Base-by-base conservation (phyloP, 2,113 vertebrate genomes). In the Gymnogyps californianus region DNA sequence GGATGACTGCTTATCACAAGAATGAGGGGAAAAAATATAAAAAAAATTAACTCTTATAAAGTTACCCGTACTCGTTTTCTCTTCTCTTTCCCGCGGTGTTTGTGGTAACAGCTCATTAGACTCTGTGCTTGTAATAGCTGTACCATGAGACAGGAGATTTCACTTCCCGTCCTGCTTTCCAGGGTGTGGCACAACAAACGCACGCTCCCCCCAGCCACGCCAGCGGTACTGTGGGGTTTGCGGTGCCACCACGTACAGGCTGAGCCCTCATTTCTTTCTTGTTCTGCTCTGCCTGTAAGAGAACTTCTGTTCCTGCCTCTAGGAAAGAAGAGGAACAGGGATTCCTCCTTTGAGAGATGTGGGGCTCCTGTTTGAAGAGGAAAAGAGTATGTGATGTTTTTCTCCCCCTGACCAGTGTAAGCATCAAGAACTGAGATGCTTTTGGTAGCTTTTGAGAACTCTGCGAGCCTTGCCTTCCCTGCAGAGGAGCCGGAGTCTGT, bases 111-210 rank as follows among this genome's bases (percentile, higher is more conserved):
- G 80, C 76, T 89, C 62, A 70, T 80, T 57, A 76, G 47, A 69
- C 42, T 11, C 79, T 32, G 71, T 59, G 69, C 59, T 38, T 81
- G 10, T 42, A 89, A 67, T 34, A 94, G 88, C 79, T 83, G 52
- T 67, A 75, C 74, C 65, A n/a, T 59, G 83, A 92, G 90, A 52
- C 64, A 75, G 86, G 90, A 90, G 76, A 92, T 77, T 78, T 92
- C 57, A n/a, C 84, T 95, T 97, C 94, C 88, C 11, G 0, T 91
- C 55, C 59, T 64, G 71, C 76, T 90, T 78, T 87, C 90, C 89
- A 64, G 95, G 79, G 69, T 75, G 80, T 22, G 83, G 85, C 90
- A 74, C 58, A 77, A n/a, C 13, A 24, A 47, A 40, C 4, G 36
- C 62, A 2, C 4, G 2, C 57, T 52, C 17, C 58, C 58, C 65